Evolutionary conservation across 2,113 vertebrate species (phyloP), one percentile per base, ranked within the genome.

Genomic region (Meleagris gallopavo): DNA sequence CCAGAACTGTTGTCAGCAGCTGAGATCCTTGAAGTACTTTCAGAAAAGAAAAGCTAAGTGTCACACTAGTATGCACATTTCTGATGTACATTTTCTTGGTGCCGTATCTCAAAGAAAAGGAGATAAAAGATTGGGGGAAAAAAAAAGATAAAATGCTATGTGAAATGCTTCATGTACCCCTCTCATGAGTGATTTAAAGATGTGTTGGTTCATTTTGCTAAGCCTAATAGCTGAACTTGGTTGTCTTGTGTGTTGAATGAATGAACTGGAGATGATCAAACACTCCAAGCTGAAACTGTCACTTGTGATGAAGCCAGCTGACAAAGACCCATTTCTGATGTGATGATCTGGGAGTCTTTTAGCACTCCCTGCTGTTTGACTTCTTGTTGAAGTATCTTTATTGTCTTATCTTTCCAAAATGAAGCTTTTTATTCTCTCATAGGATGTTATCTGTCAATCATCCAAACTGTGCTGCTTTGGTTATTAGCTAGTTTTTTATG

Each of bases 311-410:
- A 76, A 76, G 60, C 19, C 41, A 29, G 10, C 46, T 86, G 81
- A 72, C 36, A 87, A 95, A 70, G 48, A 70, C 50, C 52, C 21
- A 22, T 50, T 50, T 76, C 62, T 43, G 30, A 6, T 80, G 62
- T 70, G 60, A 80, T 60, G 48, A 54, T 52, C 66, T 76, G 36
- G 27, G 62, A 45, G 14, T 43, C 50, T 92, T 90, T 89, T 46
- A 89, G 64, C 74, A 60, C 20, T 89, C 54, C 54, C 58, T 88
- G 80, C 40, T 78, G 25, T 92, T 91, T 83, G 58, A 87, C 40
- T 87, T 75, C 77, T 50, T 58, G 38, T 46, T 87, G 78, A 88
- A 94, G 50, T 70, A 55, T n/a, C 74, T 87, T 83, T 79, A 76
- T 58, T 85, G 45, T 87, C 74, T 85, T 69, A 32, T 21, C 48